Percentiles rank a stretch among this genome's conserved stretches.
Evolutionary conservation across 2,888 invertebrate species (phyloP).

Genomic region (Drosophila anomalata): DNA sequence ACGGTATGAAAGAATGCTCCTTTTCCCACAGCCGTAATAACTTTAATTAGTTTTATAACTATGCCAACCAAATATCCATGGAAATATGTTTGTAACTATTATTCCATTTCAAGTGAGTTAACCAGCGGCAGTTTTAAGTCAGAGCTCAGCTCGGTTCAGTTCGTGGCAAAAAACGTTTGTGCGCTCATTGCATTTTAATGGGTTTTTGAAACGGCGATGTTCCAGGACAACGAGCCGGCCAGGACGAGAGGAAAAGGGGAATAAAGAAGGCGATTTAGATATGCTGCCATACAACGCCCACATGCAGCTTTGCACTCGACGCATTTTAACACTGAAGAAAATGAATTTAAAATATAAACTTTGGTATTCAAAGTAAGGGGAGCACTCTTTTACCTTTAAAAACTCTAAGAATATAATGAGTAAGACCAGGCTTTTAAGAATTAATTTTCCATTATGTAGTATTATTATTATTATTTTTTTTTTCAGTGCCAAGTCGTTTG

Average conservation of each 20-base stretch:
- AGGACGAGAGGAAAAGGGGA: background rate
- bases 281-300: constrained; percentile 43
- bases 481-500: constrained; percentile 23
- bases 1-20: background rate
- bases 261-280: constrained; percentile 26
- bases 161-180: constrained; percentile 55
- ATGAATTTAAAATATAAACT: no score
- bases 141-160: constrained; percentile 29
- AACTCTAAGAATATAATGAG: background rate
- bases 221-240: constrained; percentile 22
- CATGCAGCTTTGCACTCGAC: constrained; percentile 5
- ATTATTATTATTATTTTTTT: background rate
- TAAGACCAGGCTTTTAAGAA: background rate
- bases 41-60: constrained; percentile 17
- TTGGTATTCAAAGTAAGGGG: background rate
- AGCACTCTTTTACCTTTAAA: background rate
- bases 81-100: constrained; percentile 3
- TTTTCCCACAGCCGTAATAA: background rate
- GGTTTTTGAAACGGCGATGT: constrained; percentile 45
- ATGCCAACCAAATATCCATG: constrained; percentile 4
- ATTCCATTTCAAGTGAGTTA: constrained; percentile 15
- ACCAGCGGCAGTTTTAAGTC: constrained; percentile 32
- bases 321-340: background rate
- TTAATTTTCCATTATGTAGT: background rate
- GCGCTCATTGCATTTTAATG: constrained; percentile 70